Evolutionary conservation across 2,797 vertebrate genomes (phyloP).

Genomic region (Clarias platycephalus): DNA sequence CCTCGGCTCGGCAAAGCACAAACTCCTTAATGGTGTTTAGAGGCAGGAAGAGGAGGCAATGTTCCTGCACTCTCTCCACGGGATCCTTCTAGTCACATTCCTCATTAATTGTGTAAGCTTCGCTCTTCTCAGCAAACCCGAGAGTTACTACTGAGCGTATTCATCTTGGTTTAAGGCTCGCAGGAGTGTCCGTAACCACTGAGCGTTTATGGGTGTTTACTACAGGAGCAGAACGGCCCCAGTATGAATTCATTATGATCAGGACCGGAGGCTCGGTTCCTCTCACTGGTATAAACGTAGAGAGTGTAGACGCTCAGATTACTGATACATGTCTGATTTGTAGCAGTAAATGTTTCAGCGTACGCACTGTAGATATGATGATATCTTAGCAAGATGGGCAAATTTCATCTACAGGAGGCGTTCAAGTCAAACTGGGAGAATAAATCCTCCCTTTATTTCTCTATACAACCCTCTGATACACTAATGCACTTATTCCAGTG

Average conservation of each 20-base stretch:
- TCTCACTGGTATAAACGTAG: neutral
- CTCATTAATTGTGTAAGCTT: conserved; percentile 54
- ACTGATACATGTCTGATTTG: neutral
- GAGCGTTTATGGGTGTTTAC: conserved; percentile 47
- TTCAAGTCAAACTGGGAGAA: too few relatives aligned
- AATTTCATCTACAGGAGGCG: neutral
- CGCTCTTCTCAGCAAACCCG: conserved; percentile 29
- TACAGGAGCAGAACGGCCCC: conserved; percentile 35
- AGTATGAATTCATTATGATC: conserved; percentile 34
- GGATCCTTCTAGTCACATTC: conserved; percentile 48
- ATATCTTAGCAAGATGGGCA: neutral
- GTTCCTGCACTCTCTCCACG: conserved; percentile 37
- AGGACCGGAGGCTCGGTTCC: conserved; percentile 16
- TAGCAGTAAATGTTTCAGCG: neutral
- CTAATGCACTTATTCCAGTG: too few relatives aligned
- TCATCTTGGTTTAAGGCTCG: conserved; percentile 42
- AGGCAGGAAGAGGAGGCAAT: conserved; percentile 41
- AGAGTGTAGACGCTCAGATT: neutral
- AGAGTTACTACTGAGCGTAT: conserved; percentile 37
- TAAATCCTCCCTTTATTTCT: too few relatives aligned
- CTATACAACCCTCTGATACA: too few relatives aligned
- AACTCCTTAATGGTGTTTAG: conserved; percentile 55
- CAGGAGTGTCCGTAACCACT: conserved; percentile 30
- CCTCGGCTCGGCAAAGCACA: conserved; percentile 42
- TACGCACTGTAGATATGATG: neutral